phyloP scores from a whole-genome alignment of 2,113 vertebrate species.

The Phyllostomus discolor region DNA sequence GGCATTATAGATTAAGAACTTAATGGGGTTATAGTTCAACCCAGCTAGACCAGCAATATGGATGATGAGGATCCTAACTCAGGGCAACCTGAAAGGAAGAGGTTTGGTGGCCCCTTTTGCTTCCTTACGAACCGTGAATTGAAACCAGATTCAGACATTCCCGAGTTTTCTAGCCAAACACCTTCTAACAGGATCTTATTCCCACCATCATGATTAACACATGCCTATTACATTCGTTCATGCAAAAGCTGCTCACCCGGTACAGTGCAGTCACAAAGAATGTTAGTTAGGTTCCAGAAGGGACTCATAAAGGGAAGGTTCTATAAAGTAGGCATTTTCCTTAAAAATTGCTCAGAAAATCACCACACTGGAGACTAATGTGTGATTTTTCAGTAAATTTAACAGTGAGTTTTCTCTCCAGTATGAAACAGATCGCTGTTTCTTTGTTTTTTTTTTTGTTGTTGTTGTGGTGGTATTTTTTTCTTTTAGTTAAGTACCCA shows the following conservation, averaged over 20 bases:
- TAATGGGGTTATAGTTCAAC: not conserved
- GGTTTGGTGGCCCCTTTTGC: not conserved
- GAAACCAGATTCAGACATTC: not conserved
- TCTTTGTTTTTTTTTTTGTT: no score
- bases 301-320: not conserved
- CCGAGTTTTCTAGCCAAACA: not conserved
- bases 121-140: not conserved
- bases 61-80: not conserved
- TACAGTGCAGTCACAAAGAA: no score
- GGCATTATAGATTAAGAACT: not conserved
- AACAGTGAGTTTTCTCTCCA: not conserved
- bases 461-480: no score
- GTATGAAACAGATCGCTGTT: not conserved
- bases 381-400: not conserved
- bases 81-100: not conserved
- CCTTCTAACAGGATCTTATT: not conserved
- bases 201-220: not conserved
- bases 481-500: no score
- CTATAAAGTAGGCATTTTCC: not conserved
- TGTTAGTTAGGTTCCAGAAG: not conserved
- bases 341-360: not conserved
- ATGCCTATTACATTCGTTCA: not conserved
- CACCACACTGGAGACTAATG: not conserved
- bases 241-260: not conserved
- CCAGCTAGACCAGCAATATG: not conserved